These are phyloP conservation scores for Caenorhabditis macrosperma DNA, from an alignment of 2,888 invertebrate species.

Conservation along the genomic window DNA sequence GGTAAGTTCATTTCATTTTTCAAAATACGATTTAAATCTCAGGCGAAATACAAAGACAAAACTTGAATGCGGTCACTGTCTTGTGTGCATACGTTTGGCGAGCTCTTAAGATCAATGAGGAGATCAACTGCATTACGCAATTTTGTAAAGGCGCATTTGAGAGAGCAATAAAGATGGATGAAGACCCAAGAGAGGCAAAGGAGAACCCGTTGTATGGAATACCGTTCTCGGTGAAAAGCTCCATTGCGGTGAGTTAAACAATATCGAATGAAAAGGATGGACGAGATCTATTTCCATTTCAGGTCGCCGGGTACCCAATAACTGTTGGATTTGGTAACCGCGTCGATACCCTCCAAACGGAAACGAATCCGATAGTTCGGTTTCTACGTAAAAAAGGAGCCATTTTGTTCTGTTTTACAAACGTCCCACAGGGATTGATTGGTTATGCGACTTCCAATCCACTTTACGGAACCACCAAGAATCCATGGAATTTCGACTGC, in stretches of 20 bases:
- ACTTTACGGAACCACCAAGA: constrained; percentile 81
- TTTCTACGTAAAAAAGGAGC: constrained; percentile 79
- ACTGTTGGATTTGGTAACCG: constrained; percentile 80
- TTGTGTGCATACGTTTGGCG: constrained; percentile 72
- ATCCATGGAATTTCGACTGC: constrained; percentile 80
- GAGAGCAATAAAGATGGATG: constrained; percentile 67
- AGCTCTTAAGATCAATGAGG: constrained; percentile 72
- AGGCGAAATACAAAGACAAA: background rate
- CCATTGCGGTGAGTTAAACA: constrained; percentile 64
- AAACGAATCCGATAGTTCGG: background rate
- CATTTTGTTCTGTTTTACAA: constrained; percentile 81
- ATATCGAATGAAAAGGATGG: too few species aligned
- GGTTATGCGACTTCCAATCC: constrained; percentile 80
- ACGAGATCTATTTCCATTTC: background rate
- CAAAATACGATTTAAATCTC: too few species aligned
- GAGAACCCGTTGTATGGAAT: constrained; percentile 78
- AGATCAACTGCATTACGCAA: constrained; percentile 75
- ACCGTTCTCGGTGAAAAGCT: constrained; percentile 79
- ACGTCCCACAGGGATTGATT: constrained; percentile 75
- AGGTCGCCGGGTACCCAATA: constrained; percentile 79
- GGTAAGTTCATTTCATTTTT: too few species aligned
- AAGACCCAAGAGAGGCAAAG: too few species aligned
- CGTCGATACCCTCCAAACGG: constrained; percentile 62
- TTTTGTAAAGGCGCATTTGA: constrained; percentile 71
- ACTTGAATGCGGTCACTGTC: constrained; percentile 59